These are phyloP conservation scores for Sitodiplosis mosellana DNA, from an alignment of 1,140 invertebrate species.

Conservation along the genomic window DNA sequence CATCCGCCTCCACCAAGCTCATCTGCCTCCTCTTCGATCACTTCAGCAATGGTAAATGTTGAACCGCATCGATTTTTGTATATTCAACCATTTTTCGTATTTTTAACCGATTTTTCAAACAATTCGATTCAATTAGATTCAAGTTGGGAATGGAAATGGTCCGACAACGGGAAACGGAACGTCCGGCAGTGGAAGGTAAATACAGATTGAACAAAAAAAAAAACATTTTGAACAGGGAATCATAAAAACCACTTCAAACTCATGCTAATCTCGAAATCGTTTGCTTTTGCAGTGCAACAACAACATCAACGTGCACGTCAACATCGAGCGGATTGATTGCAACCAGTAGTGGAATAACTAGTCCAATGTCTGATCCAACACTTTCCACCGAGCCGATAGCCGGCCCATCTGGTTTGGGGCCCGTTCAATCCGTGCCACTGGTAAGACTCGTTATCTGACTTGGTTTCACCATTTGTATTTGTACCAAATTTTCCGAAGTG, in stretches of 20 bases:
- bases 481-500: too few relatives aligned
- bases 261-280: too few relatives aligned
- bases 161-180: too few relatives aligned
- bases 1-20: background rate
- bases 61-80: too few relatives aligned
- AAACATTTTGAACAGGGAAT: too few relatives aligned
- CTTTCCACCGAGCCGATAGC: constrained; percentile 36
- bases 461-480: too few relatives aligned
- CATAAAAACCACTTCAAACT: too few relatives aligned
- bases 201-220: too few relatives aligned
- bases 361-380: background rate
- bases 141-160: background rate
- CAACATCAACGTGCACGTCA: constrained; percentile 1
- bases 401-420: constrained; percentile 56
- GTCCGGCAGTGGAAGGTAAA: background rate
- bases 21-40: background rate
- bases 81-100: too few relatives aligned
- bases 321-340: background rate
- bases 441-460: too few relatives aligned
- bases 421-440: constrained; percentile 70
- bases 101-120: background rate
- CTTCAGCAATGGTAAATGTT: too few relatives aligned
- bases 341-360: constrained; percentile 8
- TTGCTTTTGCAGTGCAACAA: background rate
- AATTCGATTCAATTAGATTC: background rate